phyloP scores from a whole-genome alignment of 1,140 invertebrate species.

The Brachionus rubens region DNA sequence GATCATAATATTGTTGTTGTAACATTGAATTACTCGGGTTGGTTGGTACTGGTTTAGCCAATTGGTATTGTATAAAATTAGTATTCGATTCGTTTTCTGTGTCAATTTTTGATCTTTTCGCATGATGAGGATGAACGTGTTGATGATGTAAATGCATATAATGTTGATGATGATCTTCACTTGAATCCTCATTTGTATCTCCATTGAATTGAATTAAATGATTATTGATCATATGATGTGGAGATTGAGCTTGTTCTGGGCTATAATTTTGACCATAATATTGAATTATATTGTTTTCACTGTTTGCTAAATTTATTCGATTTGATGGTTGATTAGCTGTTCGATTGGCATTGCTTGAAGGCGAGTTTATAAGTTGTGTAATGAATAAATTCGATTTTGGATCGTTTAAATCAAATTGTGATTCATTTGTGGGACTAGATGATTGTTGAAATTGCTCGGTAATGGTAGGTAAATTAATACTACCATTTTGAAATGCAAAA shows the following conservation, averaged over 20 bases:
- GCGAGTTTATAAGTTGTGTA: not conserved
- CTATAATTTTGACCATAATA: conserved; percentile 16
- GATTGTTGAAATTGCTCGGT: conserved; percentile 17
- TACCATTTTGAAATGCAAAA: not conserved
- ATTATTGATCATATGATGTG: not conserved
- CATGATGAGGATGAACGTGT: not conserved
- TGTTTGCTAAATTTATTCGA: not conserved
- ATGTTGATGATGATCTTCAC: not conserved
- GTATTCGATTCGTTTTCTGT: not conserved
- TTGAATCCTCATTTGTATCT: not conserved
- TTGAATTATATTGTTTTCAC: not conserved
- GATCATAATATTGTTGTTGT: not conserved
- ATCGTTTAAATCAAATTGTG: conserved; percentile 21
- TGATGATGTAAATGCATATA: conserved; percentile 31
- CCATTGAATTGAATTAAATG: not conserved
- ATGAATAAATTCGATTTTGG: conserved; percentile 8
- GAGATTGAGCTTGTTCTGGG: not conserved
- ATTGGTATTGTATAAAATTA: conserved; percentile 2
- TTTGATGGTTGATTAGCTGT: not conserved
- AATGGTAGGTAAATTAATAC: not conserved
- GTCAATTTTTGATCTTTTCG: conserved; percentile 1
- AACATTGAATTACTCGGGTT: not conserved
- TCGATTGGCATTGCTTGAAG: not conserved
- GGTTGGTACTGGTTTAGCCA: not conserved
- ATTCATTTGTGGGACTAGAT: not conserved